phyloP scores from a whole-genome alignment of 1,140 invertebrate genomes.

The Cecropterus lyciades region DNA sequence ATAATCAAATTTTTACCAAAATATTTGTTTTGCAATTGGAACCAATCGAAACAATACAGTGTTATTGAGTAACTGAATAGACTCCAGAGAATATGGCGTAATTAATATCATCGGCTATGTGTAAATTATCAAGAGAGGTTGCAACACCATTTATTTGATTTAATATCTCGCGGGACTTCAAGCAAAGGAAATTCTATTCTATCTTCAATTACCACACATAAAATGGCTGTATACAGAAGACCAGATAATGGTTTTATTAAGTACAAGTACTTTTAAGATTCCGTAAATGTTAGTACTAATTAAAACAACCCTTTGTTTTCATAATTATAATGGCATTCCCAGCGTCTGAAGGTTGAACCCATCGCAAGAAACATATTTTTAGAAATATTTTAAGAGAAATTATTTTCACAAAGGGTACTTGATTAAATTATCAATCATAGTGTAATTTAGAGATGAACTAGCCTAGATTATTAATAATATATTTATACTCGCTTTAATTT shows the following conservation, averaged over 20 bases:
- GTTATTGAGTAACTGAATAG: background rate
- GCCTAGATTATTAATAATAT: background rate
- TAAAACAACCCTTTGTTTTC: slow-evolving; percentile 4
- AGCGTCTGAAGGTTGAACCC: background rate
- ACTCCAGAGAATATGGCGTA: background rate
- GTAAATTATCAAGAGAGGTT: background rate
- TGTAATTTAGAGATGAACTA: background rate
- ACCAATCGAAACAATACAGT: background rate
- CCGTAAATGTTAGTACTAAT: slow-evolving; percentile 1
- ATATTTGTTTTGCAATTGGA: background rate
- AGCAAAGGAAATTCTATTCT: slow-evolving; percentile 4
- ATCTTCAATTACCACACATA: background rate
- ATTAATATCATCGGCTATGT: background rate
- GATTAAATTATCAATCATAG: background rate
- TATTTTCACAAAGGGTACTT: background rate
- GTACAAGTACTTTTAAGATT: background rate
- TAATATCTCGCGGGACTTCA: background rate
- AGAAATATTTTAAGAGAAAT: background rate
- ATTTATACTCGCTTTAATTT: background rate
- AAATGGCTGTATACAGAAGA: background rate
- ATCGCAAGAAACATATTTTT: background rate
- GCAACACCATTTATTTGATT: background rate
- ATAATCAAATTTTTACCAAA: background rate
- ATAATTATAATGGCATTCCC: background rate
- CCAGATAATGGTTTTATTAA: slow-evolving; percentile 1